phyloP scores from a whole-genome alignment of 2,888 invertebrate genomes.

The Monoplex corrugatus region DNA sequence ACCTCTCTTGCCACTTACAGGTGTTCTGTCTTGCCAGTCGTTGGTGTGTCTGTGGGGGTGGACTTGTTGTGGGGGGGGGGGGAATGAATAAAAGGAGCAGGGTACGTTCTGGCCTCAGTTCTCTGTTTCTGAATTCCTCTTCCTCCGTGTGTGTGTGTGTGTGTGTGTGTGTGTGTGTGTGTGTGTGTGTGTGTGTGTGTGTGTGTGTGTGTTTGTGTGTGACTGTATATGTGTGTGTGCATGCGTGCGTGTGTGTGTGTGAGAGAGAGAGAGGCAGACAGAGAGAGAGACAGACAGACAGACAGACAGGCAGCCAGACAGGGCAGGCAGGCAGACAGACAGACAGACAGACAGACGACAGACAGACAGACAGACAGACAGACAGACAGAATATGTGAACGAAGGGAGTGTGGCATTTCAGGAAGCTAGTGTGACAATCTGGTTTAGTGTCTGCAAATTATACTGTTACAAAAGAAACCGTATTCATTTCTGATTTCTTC shows the following conservation, averaged over 20 bases:
- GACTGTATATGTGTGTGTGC: background rate
- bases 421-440: too few species aligned
- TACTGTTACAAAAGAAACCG: too few species aligned
- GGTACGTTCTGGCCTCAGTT: background rate
- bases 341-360: background rate
- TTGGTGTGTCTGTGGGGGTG: too few species aligned
- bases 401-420: too few species aligned
- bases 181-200: conserved; percentile 4
- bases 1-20: too few species aligned
- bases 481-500: too few species aligned
- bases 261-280: background rate
- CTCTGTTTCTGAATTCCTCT: background rate
- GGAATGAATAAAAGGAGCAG: too few species aligned
- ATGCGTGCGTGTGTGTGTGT: background rate
- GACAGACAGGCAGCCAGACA: background rate
- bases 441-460: too few species aligned
- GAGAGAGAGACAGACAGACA: background rate
- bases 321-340: background rate
- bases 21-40: too few species aligned
- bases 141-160: background rate
- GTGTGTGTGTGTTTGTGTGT: conserved; percentile 19
- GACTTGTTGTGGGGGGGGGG: too few species aligned
- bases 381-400: too few species aligned
- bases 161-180: background rate
- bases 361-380: too few species aligned